A percentile compares a stretch with the other conserved stretches of the same genome.
These are phyloP conservation scores for Panurus biarmicus DNA, from an alignment of 2,113 vertebrate species.

Conservation along the genomic window DNA sequence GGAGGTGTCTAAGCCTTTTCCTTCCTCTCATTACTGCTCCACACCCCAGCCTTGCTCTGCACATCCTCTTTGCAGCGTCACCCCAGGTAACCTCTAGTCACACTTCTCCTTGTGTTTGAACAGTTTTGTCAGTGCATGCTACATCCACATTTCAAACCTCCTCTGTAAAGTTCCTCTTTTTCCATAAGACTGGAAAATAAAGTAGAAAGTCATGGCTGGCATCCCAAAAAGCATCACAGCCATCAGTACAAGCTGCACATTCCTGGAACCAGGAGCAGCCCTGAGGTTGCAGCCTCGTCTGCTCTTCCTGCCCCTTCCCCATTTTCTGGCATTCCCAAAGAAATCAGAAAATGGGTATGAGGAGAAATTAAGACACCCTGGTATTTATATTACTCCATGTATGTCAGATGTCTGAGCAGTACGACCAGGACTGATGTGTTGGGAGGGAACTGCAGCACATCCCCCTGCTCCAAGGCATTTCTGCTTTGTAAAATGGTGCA, in stretches of 20 bases:
- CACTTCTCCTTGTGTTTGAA: neutral
- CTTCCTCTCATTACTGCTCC: neutral
- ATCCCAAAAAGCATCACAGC: neutral
- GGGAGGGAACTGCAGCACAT: neutral
- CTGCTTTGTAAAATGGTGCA: neutral
- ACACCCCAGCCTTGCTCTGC: neutral
- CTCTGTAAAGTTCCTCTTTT: neutral
- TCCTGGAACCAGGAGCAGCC: neutral
- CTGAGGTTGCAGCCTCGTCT: neutral
- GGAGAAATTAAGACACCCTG: neutral
- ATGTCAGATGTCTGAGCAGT: neutral
- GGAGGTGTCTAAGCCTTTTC: neutral
- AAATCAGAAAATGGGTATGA: neutral
- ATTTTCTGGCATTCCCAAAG: neutral
- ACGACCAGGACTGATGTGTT: neutral
- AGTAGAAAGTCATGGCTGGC: neutral
- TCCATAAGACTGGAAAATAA: neutral
- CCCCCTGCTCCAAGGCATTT: neutral
- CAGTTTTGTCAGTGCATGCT: neutral
- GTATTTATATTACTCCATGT: neutral
- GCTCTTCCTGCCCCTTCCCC: neutral
- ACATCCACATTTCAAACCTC: neutral
- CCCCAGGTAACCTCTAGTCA: accelerated
- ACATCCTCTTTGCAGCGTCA: neutral
- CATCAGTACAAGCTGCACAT: accelerated